phyloP scores from a whole-genome alignment of 2,888 invertebrate species.

The Diploptera punctata region DNA sequence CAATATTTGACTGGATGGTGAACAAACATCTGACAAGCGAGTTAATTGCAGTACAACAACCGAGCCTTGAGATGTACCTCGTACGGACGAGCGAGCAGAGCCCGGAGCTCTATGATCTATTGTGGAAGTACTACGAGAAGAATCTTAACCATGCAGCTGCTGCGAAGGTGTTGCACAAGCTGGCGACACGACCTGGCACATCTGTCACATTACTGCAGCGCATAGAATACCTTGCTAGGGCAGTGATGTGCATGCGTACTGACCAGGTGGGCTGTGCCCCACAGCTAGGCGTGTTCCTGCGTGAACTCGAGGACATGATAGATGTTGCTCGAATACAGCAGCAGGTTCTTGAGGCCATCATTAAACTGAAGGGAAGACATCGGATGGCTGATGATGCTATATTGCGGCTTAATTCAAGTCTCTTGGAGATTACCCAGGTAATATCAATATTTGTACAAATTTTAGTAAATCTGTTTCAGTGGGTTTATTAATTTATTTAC shows the following conservation, averaged over 20 bases:
- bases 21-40: conserved; percentile 75
- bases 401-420: conserved; percentile 19
- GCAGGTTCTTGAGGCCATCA: conserved; percentile 49
- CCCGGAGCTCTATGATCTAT: conserved; percentile 75
- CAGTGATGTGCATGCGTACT: conserved; percentile 95
- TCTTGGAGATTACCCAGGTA: conserved; percentile 28
- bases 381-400: conserved; percentile 61
- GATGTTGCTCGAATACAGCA: conserved; percentile 90
- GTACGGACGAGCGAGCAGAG: conserved; percentile 57
- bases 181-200: conserved; percentile 77
- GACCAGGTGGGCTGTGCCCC: conserved; percentile 77
- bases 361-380: conserved; percentile 58
- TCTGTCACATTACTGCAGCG: conserved; percentile 79
- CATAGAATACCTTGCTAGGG: conserved; percentile 89
- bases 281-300: conserved; percentile 77
- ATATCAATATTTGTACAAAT: too few relatives aligned
- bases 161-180: conserved; percentile 85
- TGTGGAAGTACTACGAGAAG: conserved; percentile 97
- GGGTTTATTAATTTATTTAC: too few relatives aligned
- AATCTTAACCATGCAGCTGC: conserved; percentile 91
- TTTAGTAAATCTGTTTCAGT: too few relatives aligned
- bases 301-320: conserved; percentile 91
- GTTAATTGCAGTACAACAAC: conserved; percentile 68
- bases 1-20: conserved; percentile 93
- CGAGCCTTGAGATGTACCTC: conserved; percentile 80